A percentile compares a stretch with the other conserved stretches of the same genome.
These are phyloP conservation scores for Propithecus perrieri DNA, from an alignment of 2,797 vertebrate species.

Conservation along the genomic window DNA sequence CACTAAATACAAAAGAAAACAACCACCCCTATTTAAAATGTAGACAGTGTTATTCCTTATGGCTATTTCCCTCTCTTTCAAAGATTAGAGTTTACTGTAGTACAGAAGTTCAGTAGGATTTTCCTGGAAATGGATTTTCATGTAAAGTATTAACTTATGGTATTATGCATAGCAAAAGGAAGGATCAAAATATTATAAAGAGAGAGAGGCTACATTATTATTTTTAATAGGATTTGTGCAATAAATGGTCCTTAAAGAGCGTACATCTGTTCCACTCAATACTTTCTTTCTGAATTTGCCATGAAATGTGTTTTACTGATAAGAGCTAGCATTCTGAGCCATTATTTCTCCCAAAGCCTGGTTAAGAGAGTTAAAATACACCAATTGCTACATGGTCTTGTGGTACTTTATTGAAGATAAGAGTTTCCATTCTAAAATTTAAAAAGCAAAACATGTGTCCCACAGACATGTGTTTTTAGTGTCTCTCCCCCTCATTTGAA, in stretches of 20 bases:
- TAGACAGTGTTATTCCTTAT: not conserved
- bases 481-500: not conserved
- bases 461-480: not conserved
- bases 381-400: not conserved
- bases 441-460: not conserved
- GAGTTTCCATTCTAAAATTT: not conserved
- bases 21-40: not conserved
- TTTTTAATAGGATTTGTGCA: slow-evolving; percentile 31
- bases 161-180: slow-evolving; percentile 25
- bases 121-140: slow-evolving; percentile 48
- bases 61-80: not conserved
- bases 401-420: not conserved
- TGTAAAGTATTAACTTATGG: slow-evolving; percentile 37
- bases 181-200: slow-evolving; percentile 42
- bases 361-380: not conserved
- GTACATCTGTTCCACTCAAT: not conserved
- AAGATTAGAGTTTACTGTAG: not conserved
- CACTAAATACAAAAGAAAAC: not conserved
- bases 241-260: slow-evolving; percentile 14
- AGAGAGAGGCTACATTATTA: not conserved
- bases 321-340: not conserved
- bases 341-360: slow-evolving; percentile 16
- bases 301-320: slow-evolving; percentile 37
- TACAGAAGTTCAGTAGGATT: not conserved
- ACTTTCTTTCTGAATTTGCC: slow-evolving; percentile 32